Evolutionary conservation across 1,140 invertebrate species (phyloP), one percentile per base, ranked within the genome.

Genomic region (Eumaeus atala): DNA sequence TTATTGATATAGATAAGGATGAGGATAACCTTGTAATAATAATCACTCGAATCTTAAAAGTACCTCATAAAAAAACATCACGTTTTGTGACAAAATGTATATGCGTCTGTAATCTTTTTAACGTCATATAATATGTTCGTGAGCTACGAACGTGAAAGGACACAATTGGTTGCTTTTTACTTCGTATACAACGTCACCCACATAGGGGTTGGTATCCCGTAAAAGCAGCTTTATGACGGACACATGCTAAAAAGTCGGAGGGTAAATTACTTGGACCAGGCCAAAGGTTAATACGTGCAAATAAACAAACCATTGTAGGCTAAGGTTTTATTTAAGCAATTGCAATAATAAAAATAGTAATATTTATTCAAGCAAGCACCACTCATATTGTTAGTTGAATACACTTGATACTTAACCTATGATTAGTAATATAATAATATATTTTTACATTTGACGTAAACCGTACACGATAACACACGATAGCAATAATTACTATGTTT

Each of bases 211-310:
- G 69, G 66, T 65, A 66, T 61, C 63, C 67, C 66, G 70, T 82
- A 76, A 75, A 75, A 77, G 72, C 68, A 75, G 74, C 70, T 84
- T 84, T 84, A 84, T 75, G 74, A 76, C 66, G 59, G 66, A 76
- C 81, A 81, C 77, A 76, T 80, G 77, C 33, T 35, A 33, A 66
- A 71, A 68, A 63, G 61, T 64, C 57, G 58, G 57, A 65, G 62
- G 65, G 66, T 70, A 57, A 50, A 61, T 51, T 40, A 55, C 75
- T 72, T 77, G 66, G 73, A 76, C 68, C 70, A 64, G 58, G 58
- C 37, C 56, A 40, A 61, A 64, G 66, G 54, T 59, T 70, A 59
- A 59, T 58, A 61, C 59, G 59, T 65, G 58, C 54, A 58, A 54
- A 35, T 56, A 28, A 42, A 28, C 21, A 28, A 42, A 28, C 21